A percentile compares a stretch with the other conserved stretches of the same genome.
Evolutionary conservation across 1,140 invertebrate genomes (phyloP).

Genomic region (Drosophila tsacasi): DNA sequence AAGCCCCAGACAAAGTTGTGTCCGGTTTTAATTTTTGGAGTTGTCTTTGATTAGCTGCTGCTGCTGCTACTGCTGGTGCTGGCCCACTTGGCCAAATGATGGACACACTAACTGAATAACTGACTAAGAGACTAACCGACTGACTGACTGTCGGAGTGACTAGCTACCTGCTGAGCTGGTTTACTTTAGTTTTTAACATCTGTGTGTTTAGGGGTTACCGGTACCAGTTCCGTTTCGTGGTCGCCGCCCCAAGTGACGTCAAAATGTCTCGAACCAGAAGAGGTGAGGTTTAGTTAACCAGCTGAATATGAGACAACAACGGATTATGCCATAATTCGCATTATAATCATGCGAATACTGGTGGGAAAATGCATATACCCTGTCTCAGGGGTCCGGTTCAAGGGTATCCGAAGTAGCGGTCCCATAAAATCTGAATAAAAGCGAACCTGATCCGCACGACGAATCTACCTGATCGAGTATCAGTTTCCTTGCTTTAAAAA

Average conservation of each 20-base stretch:
- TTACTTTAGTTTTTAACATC: constrained; percentile 59
- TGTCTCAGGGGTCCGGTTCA: background rate
- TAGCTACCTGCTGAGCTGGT: constrained; percentile 77
- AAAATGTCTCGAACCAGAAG: constrained; percentile 31
- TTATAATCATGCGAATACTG: constrained; percentile 13
- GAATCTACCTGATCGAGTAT: background rate
- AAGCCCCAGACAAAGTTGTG: constrained; percentile 34
- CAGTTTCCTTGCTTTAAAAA: constrained; percentile 13
- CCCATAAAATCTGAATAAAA: constrained; percentile 15
- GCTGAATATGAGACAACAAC: constrained; percentile 20
- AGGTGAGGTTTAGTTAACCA: constrained; percentile 13
- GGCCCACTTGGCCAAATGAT: constrained; percentile 49
- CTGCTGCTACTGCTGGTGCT: constrained; percentile 35
- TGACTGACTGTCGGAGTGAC: constrained; percentile 25
- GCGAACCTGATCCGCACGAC: background rate
- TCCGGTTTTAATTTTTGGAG: constrained; percentile 57
- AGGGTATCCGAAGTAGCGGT: constrained; percentile 18
- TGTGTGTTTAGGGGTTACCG: constrained; percentile 53
- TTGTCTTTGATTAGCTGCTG: constrained; percentile 67
- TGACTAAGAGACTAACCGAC: constrained; percentile 12
- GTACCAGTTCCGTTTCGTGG: constrained; percentile 70
- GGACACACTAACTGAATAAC: constrained; percentile 25
- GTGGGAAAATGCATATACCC: constrained; percentile 21
- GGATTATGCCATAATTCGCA: constrained; percentile 33
- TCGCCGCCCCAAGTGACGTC: constrained; percentile 44